phyloP scores from a whole-genome alignment of 2,888 invertebrate genomes.

The Dryadula phaetusa region DNA sequence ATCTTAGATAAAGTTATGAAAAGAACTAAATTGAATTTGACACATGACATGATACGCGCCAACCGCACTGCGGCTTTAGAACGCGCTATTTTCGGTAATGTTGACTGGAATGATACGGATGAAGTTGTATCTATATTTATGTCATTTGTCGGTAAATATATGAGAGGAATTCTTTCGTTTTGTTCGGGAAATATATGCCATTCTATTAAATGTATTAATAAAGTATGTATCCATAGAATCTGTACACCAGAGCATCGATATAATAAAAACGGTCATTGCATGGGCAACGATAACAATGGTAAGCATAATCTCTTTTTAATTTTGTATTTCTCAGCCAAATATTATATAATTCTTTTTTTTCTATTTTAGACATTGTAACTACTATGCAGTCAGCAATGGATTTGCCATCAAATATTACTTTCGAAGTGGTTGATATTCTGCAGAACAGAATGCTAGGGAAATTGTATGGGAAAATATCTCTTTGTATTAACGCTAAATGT shows the following conservation, averaged over 20 bases:
- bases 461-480: constrained; percentile 71
- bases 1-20: constrained; percentile 69
- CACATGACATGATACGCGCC: constrained; percentile 57
- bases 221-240: constrained; percentile 68
- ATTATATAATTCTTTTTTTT: constrained; percentile 30
- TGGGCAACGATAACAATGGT: constrained; percentile 69
- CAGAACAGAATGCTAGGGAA: constrained; percentile 73
- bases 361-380: constrained; percentile 68
- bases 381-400: constrained; percentile 75
- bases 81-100: constrained; percentile 72
- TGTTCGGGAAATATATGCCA: constrained; percentile 71
- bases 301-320: constrained; percentile 30
- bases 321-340: background rate
- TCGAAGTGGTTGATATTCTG: constrained; percentile 74
- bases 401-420: constrained; percentile 71
- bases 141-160: constrained; percentile 76
- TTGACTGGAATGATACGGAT: constrained; percentile 74
- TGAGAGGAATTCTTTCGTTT: constrained; percentile 71
- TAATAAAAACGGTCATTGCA: constrained; percentile 73
- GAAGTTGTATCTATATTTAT: constrained; percentile 71
- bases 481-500: constrained; percentile 73
- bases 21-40: constrained; percentile 67
- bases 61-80: constrained; percentile 66
- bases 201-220: constrained; percentile 74
- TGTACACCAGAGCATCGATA: constrained; percentile 65